Percentiles rank a stretch among this genome's conserved stretches.
Conservation (phyloP, 2,113 vertebrate genomes). For the Antidorcas marsupialis region DNA sequence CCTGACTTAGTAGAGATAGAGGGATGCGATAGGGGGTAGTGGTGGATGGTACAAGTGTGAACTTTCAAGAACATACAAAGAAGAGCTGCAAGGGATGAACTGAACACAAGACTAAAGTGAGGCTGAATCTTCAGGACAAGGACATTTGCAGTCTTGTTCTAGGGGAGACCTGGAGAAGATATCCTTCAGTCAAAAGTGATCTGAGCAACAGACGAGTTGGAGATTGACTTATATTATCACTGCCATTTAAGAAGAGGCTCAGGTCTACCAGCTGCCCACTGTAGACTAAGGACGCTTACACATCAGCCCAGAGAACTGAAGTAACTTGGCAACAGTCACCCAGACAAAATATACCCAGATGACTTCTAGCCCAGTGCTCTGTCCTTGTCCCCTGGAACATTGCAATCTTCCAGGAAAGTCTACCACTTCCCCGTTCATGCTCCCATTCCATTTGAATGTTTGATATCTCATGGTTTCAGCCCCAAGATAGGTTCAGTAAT, state of each 20-base stretch:
- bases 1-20: background rate
- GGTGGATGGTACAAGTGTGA: background rate
- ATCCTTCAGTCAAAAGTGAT: background rate
- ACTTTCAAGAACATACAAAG: background rate
- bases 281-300: background rate
- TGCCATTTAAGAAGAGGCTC: background rate
- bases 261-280: background rate
- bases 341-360: background rate
- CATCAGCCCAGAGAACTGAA: background rate
- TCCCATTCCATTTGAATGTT: background rate
- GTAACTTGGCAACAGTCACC: background rate
- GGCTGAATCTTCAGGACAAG: background rate
- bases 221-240: background rate
- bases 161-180: background rate
- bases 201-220: too few species aligned
- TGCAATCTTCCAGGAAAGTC: background rate
- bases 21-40: rapidly evolving
- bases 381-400: rapidly evolving
- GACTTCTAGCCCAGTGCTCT: rapidly evolving
- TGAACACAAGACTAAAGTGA: rapidly evolving
- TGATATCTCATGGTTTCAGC: background rate
- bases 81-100: background rate
- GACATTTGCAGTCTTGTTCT: background rate
- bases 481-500: background rate
- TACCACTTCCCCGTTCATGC: background rate